phyloP scores from a whole-genome alignment of 2,888 invertebrate species.

The Euspilapteryx auroguttella region DNA sequence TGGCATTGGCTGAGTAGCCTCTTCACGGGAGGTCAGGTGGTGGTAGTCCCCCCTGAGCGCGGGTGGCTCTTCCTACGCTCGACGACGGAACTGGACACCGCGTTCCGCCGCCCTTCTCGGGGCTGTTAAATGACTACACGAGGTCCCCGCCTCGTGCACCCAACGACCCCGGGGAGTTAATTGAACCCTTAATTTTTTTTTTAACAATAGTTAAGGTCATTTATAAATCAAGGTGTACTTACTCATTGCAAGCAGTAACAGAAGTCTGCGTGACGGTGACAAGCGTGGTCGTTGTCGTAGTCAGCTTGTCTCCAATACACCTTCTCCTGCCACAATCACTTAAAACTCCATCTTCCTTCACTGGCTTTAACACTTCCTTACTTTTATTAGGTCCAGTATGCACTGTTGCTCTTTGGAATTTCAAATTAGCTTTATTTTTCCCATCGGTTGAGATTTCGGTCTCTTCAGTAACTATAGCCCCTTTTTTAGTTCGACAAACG shows the following conservation, averaged over 20 bases:
- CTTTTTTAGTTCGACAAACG: conserved; percentile 38
- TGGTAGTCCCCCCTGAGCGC: too few species aligned
- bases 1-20: too few species aligned
- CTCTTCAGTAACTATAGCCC: conserved; percentile 45
- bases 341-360: conserved; percentile 35
- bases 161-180: too few species aligned
- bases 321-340: conserved; percentile 31
- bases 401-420: conserved; percentile 41
- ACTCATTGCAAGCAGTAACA: conserved; percentile 53
- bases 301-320: conserved; percentile 39
- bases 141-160: too few species aligned
- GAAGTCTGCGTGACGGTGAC: conserved; percentile 49
- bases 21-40: too few species aligned
- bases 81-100: too few species aligned
- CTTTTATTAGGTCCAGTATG: conserved; percentile 37
- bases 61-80: too few species aligned
- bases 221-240: conserved; percentile 23
- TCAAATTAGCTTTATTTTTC: conserved; percentile 34
- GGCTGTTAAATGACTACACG: too few species aligned
- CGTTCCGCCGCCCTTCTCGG: too few species aligned
- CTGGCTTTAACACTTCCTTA: conserved; percentile 35
- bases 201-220: too few species aligned
- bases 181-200: too few species aligned
- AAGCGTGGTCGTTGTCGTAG: conserved; percentile 43
- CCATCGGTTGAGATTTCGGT: conserved; percentile 46